These are phyloP conservation scores for Archaeoteleia sp. DNA, from an alignment of 2,888 invertebrate genomes.

Conservation along the genomic window DNA sequence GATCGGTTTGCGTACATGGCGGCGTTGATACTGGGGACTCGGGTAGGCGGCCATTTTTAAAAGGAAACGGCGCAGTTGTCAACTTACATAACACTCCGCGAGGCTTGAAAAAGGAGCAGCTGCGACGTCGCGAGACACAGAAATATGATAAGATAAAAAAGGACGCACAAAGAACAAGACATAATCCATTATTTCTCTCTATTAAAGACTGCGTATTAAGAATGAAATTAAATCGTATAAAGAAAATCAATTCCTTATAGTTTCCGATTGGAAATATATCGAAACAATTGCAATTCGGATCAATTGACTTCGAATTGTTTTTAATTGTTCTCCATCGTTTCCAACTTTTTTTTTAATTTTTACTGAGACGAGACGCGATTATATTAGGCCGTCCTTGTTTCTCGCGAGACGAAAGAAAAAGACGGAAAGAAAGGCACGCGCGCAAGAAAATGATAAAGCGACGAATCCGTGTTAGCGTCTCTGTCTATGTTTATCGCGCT, in stretches of 20 bases:
- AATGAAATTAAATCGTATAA: too few species aligned
- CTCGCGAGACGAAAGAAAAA: constrained; percentile 4
- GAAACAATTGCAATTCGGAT: too few species aligned
- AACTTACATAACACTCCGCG: constrained; percentile 31
- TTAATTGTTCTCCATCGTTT: too few species aligned
- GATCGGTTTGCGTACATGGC: constrained; percentile 46
- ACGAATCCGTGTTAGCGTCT: constrained; percentile 21
- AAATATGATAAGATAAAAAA: constrained; percentile 17
- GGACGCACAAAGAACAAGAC: too few species aligned
- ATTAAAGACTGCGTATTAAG: too few species aligned
- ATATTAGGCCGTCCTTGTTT: not conserved
- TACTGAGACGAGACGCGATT: constrained; percentile 5
- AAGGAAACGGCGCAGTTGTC: constrained; percentile 36
- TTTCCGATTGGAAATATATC: too few species aligned
- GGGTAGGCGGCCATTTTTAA: constrained; percentile 48
- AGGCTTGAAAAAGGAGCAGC: constrained; percentile 6
- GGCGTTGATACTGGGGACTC: not conserved
- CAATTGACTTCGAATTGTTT: too few species aligned
- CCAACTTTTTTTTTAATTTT: too few species aligned
- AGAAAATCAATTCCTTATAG: too few species aligned
- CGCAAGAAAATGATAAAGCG: constrained; percentile 29
- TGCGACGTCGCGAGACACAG: constrained; percentile 4
- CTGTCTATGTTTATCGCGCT: constrained; percentile 29
- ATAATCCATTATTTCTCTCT: too few species aligned
- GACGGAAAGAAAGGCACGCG: constrained; percentile 20